Evolutionary conservation across 2,888 invertebrate genomes (phyloP), one percentile per base, ranked within the genome.

Genomic region (Philopedon plagiatum): DNA sequence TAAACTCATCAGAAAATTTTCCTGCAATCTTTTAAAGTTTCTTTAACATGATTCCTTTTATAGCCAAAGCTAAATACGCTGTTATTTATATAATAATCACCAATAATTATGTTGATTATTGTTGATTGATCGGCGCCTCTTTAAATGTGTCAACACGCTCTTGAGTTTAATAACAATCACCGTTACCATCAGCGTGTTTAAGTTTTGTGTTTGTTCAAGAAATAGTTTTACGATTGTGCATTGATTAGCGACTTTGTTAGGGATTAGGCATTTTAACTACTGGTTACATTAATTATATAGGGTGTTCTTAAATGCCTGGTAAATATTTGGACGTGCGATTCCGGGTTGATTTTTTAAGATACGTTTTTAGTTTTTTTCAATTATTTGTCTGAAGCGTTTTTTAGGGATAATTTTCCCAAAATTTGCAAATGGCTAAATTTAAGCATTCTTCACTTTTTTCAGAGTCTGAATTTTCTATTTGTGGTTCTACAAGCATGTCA

Each of bases 71-170:
- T 51, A 5, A 51, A 51, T 51, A 39, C 44, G 56, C 68, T 44
- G 62, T 69, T 69, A 69, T 69, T 69, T 56, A 62, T 62, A 44
- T 39, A 66, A 62, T 69, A 62, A 68, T 56, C 51, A 44, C 19
- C 62, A 19, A 56, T 62, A 54, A 69, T 62, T 66, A 66, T 58
- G 65, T 26, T 65, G 65, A 56, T 65, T 41, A 56, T 54, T 56
- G 29, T 61, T 69, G 62, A 69, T 69, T 54, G 68, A 69, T 69
- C 51, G 68, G 68, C 68, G 68, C 68, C 68, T 69, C 19, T 41
- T n/a, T 69, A 69, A 69, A 61, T 51, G 21, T 69, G 68, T 69
- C 68, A 69, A 69, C 68, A 60, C 49, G 61, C 39, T 67, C 49
- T 60, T 51, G 32, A 60, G 18, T 39, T 60, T 49, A 51, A 60